A percentile compares a stretch with the other conserved stretches of the same genome.
Conservation (phyloP, 2,888 invertebrate species). For the Orchesella flavescens region DNA sequence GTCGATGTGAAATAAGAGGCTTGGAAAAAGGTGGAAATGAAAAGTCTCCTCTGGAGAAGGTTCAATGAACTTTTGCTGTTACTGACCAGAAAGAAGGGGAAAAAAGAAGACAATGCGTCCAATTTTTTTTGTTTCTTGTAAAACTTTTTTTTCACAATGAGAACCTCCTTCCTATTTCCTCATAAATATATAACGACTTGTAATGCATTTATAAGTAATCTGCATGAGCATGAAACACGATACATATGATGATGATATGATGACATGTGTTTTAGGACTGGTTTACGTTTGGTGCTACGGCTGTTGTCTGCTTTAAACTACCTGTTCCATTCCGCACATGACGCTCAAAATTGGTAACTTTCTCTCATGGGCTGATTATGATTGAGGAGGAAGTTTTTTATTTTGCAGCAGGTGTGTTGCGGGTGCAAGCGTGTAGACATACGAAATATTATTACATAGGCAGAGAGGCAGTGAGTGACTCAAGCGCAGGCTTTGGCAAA, state of each 20-base stretch:
- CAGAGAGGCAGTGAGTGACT: not conserved
- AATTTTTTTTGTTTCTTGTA: not conserved
- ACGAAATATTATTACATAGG: too few species aligned
- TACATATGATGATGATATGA: too few species aligned
- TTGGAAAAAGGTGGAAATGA: too few species aligned
- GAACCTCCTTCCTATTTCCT: too few species aligned
- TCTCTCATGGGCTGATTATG: conserved; percentile 20
- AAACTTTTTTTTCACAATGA: too few species aligned
- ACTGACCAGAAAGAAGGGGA: not conserved
- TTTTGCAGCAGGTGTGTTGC: conserved; percentile 51
- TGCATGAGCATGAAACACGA: too few species aligned
- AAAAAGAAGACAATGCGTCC: conserved; percentile 1
- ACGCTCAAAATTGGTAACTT: conserved; percentile 43
- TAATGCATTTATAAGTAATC: too few species aligned
- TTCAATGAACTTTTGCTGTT: not conserved
- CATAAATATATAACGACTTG: too few species aligned
- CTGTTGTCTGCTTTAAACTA: not conserved
- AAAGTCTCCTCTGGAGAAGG: not conserved
- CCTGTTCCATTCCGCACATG: conserved; percentile 56
- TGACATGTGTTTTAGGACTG: too few species aligned
- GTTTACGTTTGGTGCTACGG: too few species aligned
- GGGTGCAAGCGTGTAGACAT: not conserved
- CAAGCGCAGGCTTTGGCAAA: too few species aligned
- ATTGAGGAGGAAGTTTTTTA: not conserved
- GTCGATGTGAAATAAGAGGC: too few species aligned